Conservation (phyloP, 2,888 invertebrate species). For the Altica lythri region DNA sequence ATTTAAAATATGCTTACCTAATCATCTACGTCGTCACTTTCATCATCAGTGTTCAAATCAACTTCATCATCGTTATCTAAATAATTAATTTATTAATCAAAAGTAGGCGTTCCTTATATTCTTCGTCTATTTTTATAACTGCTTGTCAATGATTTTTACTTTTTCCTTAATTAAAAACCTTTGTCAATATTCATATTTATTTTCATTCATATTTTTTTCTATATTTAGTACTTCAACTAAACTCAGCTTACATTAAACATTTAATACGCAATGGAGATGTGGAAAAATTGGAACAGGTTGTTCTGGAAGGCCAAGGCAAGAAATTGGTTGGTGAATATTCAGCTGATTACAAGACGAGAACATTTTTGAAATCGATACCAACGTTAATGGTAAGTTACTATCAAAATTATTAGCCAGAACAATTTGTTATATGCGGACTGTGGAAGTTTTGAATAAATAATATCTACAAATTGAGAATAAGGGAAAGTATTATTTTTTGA, state of each 20-base stretch:
- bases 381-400: constrained; percentile 65
- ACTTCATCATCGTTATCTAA: no score
- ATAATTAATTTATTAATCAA: no score
- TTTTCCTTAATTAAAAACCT: no score
- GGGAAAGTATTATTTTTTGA: no score
- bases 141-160: no score
- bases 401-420: neutral
- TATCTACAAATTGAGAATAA: no score
- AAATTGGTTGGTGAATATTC: constrained; percentile 69
- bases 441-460: constrained; percentile 2
- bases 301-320: constrained; percentile 71
- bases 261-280: constrained; percentile 67
- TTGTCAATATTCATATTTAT: neutral
- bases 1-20: no score
- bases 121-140: no score
- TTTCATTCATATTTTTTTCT: constrained; percentile 6
- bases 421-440: constrained; percentile 2
- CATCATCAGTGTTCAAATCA: no score
- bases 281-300: constrained; percentile 68
- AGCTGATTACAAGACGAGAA: constrained; percentile 64
- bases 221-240: constrained; percentile 59
- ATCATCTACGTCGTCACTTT: no score
- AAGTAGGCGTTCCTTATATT: no score
- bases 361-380: constrained; percentile 70
- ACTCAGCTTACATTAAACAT: constrained; percentile 61